Evolutionary conservation across 2,113 vertebrate genomes (phyloP).

Genomic region (Hydrolagus affinis): DNA sequence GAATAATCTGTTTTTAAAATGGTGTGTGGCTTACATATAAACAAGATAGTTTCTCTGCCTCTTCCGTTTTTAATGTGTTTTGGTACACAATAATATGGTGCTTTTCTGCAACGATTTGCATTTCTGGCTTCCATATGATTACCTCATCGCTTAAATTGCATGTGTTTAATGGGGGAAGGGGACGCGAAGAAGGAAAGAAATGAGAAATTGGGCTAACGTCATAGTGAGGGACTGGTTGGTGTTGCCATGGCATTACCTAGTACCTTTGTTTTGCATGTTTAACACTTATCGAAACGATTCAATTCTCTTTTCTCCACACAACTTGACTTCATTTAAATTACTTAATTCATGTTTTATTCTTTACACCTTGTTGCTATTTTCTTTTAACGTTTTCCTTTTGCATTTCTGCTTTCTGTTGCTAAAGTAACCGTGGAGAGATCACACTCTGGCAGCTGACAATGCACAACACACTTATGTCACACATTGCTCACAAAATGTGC

Average conservation of each 20-base stretch:
- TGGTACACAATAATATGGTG: not conserved
- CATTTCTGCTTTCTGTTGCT: not conserved
- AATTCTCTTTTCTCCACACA: not conserved
- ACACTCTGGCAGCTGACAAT: not conserved
- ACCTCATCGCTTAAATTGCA: not conserved
- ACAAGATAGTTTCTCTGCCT: too few relatives aligned
- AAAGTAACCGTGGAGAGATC: too few relatives aligned
- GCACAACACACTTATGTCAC: not conserved
- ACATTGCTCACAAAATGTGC: not conserved
- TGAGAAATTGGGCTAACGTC: not conserved
- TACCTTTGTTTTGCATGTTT: not conserved
- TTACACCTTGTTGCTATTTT: not conserved
- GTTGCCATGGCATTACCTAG: not conserved
- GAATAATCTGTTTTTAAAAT: too few relatives aligned
- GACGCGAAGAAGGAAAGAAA: not conserved
- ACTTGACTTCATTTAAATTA: not conserved
- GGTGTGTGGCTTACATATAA: too few relatives aligned
- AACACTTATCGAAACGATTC: not conserved
- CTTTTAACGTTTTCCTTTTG: not conserved
- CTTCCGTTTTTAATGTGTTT: too few relatives aligned
- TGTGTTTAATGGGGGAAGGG: not conserved
- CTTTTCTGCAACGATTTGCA: not conserved
- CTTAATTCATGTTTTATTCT: not conserved
- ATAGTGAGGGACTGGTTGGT: not conserved
- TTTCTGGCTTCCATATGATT: not conserved